Percentiles rank a stretch among this genome's conserved stretches.
Evolutionary conservation across 2,797 vertebrate genomes (phyloP).

Genomic region (Mastacembelus armatus): DNA sequence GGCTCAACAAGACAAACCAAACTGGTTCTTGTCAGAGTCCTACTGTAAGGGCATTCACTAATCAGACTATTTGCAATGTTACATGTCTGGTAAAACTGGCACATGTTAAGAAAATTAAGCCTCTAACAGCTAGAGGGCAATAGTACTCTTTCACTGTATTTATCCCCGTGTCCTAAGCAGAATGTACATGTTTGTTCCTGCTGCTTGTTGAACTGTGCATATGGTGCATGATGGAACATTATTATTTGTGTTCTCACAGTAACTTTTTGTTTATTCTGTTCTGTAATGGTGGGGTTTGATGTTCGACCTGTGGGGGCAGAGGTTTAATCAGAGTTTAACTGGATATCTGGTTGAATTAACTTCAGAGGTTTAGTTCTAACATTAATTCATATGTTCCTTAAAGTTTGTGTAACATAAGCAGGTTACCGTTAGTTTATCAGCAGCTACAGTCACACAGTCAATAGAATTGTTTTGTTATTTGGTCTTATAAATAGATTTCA

Average conservation of each 20-base stretch:
- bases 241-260: no score
- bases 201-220: no score
- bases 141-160: conserved; percentile 9
- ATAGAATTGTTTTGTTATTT: no score
- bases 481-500: no score
- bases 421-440: background rate
- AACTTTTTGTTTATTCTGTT: background rate
- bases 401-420: background rate
- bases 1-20: conserved; percentile 84
- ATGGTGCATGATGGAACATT: no score
- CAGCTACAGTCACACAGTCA: background rate
- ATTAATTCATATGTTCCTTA: background rate
- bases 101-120: background rate
- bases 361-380: background rate
- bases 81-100: background rate
- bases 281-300: background rate
- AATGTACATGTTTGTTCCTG: background rate
- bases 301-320: background rate
- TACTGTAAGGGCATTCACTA: conserved; percentile 59
- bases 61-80: background rate
- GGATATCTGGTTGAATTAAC: background rate
- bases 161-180: background rate
- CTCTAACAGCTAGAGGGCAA: conserved; percentile 63
- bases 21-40: conserved; percentile 55
- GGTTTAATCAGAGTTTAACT: background rate